Conservation (phyloP, 2,113 vertebrate genomes). For the Zosterops pallidus region DNA sequence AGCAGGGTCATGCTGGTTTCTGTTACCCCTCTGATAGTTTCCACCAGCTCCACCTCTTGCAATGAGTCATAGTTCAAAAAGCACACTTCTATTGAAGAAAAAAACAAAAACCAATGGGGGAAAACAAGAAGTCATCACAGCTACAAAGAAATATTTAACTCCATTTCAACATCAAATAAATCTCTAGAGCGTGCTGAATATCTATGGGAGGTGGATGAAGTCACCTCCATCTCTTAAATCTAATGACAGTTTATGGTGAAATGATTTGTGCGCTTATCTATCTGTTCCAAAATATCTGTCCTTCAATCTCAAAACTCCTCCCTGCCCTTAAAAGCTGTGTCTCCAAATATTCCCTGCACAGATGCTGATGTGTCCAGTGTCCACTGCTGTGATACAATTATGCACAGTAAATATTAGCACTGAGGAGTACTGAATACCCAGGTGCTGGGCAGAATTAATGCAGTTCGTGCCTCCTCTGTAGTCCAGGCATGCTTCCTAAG, state of each 20-base stretch:
- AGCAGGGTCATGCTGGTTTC: background rate
- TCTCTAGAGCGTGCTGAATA: background rate
- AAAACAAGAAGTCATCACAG: background rate
- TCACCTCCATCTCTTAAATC: background rate
- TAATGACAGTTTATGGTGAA: background rate
- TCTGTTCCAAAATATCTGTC: background rate
- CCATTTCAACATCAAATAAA: background rate
- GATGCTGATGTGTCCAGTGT: background rate
- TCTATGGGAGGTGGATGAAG: background rate
- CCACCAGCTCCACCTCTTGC: background rate
- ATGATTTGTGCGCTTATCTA: background rate
- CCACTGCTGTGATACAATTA: background rate
- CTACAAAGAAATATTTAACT: background rate
- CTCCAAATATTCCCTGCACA: background rate
- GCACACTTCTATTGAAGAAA: background rate
- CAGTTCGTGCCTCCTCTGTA: background rate
- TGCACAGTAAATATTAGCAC: background rate
- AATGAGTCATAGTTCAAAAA: background rate
- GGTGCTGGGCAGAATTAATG: constrained; percentile 3
- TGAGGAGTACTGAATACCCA: background rate
- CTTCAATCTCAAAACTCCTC: background rate
- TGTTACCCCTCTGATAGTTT: background rate
- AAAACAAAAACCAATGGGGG: fast-evolving
- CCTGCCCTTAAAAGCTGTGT: background rate
- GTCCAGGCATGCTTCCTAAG: background rate